These are phyloP conservation scores for Sminthurinus aureus DNA, from an alignment of 2,888 invertebrate species.

Conservation along the genomic window DNA sequence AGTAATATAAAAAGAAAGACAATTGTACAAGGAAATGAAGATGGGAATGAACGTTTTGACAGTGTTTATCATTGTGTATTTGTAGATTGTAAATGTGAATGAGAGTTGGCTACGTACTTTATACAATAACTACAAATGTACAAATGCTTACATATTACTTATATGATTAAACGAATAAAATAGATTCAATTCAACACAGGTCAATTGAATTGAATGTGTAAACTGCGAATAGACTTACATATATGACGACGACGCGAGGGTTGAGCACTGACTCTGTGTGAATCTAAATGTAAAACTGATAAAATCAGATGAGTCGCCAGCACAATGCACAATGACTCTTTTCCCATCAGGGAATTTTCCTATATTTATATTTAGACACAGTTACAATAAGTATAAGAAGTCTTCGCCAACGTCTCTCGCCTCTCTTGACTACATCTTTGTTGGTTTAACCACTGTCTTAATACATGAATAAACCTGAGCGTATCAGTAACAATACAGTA, in stretches of 20 bases:
- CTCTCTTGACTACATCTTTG: neutral
- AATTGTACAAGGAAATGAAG: too few relatives aligned
- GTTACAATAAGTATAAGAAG: neutral
- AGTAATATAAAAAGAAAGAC: too few relatives aligned
- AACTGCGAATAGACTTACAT: too few relatives aligned
- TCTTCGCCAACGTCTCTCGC: neutral
- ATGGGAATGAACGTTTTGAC: too few relatives aligned
- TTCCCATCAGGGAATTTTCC: constrained; percentile 25
- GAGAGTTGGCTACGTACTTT: too few relatives aligned
- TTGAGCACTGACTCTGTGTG: neutral
- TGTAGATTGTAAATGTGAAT: too few relatives aligned
- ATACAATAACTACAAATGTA: too few relatives aligned
- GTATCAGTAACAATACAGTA: too few relatives aligned
- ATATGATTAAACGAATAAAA: constrained; percentile 32
- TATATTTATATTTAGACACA: neutral
- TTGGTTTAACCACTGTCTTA: neutral
- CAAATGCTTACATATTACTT: too few relatives aligned
- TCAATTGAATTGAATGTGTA: neutral
- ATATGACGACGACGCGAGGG: neutral
- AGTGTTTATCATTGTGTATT: too few relatives aligned
- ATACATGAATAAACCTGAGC: too few relatives aligned
- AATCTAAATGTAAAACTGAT: constrained; percentile 36
- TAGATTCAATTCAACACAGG: neutral
- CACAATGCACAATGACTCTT: neutral
- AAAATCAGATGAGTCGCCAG: constrained; percentile 44